Base-by-base conservation (phyloP, 2,797 vertebrate genomes). In the Hypotaenidia okinawae region DNA sequence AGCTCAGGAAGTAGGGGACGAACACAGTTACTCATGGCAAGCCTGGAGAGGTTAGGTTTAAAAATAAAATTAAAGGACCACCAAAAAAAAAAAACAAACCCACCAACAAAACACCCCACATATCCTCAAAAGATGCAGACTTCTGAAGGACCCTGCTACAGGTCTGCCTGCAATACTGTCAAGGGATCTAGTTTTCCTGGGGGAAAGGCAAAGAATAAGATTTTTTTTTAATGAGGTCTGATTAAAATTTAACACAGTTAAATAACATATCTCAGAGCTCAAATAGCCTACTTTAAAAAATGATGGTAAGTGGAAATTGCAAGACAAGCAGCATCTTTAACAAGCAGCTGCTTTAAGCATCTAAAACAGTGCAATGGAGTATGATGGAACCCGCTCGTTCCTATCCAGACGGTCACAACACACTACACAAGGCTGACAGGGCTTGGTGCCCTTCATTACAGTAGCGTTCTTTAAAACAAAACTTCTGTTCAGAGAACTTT, bases 231-330 rank as follows among this genome's bases (percentile, higher is more conserved):
- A 95, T 84, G 67, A 95, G 87, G 55, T 59, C 87, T 94, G 83
- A 88, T 93, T 94, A 95, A 95, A 94, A 77, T 92, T 96, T 94
- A 90, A 89, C 72, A 72, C 54, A 52, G 90, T 94, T 94, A 94
- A 96, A 94, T 94, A 95, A 88, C 88, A 72, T 84, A 95, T 52
- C 78, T 59, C 68, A 55, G 45, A 93, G 78, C 80, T 94, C 73
- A 94, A 94, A 94, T 75, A 91, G 27, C 51, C 91, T 90, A 62
- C 72, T 93, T 95, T 52, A 73, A 57, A 84, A 95, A 93, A 55
- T 25, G 11, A 92, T 61, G 57, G 52, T 63, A 91, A 94, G 83
- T 79, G 51, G 83, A 93, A 96, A 90, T 18, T 68, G 45, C 57
- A 93, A 93, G 77, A 90, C 61, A 93, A 95, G 77, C 33, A 70